Evolutionary conservation across 1,140 invertebrate species (phyloP).

Genomic region (Zaprionus davidi): DNA sequence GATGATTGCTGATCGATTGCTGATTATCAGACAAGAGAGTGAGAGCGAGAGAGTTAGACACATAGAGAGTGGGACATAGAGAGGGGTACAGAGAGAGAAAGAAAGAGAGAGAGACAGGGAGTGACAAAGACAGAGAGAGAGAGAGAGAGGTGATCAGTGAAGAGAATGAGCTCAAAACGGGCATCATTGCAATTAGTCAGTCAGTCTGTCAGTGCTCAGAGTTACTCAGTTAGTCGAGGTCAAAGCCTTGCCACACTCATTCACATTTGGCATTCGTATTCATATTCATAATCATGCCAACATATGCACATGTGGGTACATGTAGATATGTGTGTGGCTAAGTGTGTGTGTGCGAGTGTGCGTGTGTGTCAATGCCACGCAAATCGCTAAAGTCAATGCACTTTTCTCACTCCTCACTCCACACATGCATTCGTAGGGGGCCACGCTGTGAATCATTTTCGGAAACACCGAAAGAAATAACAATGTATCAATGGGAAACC

Average conservation of each 20-base stretch:
- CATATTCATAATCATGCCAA: slow-evolving; percentile 38
- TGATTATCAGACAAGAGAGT: background rate
- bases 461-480: slow-evolving; percentile 18
- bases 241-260: slow-evolving; percentile 40
- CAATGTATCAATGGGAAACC: background rate
- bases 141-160: background rate
- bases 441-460: slow-evolving; percentile 45
- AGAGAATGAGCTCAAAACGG: background rate
- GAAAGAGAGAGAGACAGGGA: background rate
- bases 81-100: background rate
- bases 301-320: background rate
- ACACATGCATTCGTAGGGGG: slow-evolving; percentile 35
- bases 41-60: no score
- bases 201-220: slow-evolving; percentile 9
- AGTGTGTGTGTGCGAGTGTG: background rate
- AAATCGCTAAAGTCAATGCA: slow-evolving; percentile 50
- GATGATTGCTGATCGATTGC: slow-evolving; percentile 1
- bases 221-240: slow-evolving; percentile 18
- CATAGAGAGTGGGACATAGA: background rate
- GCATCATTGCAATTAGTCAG: slow-evolving; percentile 27
- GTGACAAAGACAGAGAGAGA: background rate
- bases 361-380: slow-evolving; percentile 45
- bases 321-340: slow-evolving; percentile 3
- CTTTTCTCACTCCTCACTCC: slow-evolving; percentile 20
- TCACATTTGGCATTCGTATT: slow-evolving; percentile 40